phyloP scores from a whole-genome alignment of 2,113 vertebrate genomes.

The Diglossa brunneiventris region DNA sequence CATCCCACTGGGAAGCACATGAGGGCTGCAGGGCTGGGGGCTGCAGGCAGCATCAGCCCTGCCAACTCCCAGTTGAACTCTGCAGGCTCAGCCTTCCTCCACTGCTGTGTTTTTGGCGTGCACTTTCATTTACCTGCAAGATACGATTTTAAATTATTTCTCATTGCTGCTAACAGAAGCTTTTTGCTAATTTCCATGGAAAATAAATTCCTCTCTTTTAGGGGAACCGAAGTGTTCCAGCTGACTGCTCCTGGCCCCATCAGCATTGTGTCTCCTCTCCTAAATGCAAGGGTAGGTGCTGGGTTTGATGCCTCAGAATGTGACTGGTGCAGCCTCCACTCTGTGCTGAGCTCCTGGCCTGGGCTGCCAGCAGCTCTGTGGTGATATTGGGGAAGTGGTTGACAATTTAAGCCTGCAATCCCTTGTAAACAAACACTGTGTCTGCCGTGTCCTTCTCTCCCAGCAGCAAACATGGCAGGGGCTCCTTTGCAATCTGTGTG shows the following conservation, averaged over 20 bases:
- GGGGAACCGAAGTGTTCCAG: neutral
- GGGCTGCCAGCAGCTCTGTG: neutral
- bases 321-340: neutral
- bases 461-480: neutral
- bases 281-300: neutral
- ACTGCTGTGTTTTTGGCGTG: neutral
- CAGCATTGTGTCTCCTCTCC: neutral
- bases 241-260: neutral
- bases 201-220: neutral
- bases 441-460: neutral
- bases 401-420: neutral
- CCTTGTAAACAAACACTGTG: neutral
- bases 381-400: accelerated
- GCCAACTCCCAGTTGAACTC: neutral
- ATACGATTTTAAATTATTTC: neutral
- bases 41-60: neutral
- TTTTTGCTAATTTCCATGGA: neutral
- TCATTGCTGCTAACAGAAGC: neutral
- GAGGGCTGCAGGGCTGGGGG: neutral
- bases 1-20: neutral
- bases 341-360: neutral
- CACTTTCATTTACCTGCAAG: neutral
- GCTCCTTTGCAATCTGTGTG: neutral
- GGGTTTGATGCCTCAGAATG: neutral
- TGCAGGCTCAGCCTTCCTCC: neutral